Evolutionary conservation across 2,888 invertebrate genomes (phyloP), one percentile per base, ranked within the genome.

Genomic region (Gibbula magus): DNA sequence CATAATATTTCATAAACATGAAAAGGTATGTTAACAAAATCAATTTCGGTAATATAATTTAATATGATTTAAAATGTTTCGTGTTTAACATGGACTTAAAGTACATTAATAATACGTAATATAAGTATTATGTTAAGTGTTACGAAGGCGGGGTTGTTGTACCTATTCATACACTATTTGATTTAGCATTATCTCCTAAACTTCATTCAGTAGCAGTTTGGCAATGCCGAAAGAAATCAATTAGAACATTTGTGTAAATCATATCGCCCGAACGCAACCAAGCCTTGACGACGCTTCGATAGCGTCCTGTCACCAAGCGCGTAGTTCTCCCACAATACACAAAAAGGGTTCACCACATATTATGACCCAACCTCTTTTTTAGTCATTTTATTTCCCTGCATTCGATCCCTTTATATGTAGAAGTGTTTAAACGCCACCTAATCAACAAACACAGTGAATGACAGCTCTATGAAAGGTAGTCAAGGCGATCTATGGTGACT

Each of bases 291-390:
- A 70, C 70, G 70, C 20, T 61, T 25, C 25, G 3, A 8, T 13
- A 61, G 70, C 70, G 70, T 70, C 70, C 39, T 35, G 70, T 70
- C 70, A n/a, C 70, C 32, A 70, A 32, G 70, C 70, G 70, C 70
- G 70, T 32, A 70, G 70, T 39, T 35, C 20, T 70, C 20, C 39
- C 39, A 39, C 29, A 29, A 20, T 56, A 56, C 56, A 56, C 13
- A 35, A n/a, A 35, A 10, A 35, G 39, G 35, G 35, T 18, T 70
- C 35, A 61, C 29, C 29, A 61, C 45, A 10, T 70, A 39, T 70
- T 20, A 70, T 35, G 35, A 35, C 39, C 70, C 32, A 70, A 10
- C 35, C 70, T n/a, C 35, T 29, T 35, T 35, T 32, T 22, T 20
- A n/a, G 35, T 20, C 70, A 70, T 70, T 35, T 35, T 70, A 32